Conservation (phyloP, 1,140 invertebrate genomes). For the Bombus superbus region DNA sequence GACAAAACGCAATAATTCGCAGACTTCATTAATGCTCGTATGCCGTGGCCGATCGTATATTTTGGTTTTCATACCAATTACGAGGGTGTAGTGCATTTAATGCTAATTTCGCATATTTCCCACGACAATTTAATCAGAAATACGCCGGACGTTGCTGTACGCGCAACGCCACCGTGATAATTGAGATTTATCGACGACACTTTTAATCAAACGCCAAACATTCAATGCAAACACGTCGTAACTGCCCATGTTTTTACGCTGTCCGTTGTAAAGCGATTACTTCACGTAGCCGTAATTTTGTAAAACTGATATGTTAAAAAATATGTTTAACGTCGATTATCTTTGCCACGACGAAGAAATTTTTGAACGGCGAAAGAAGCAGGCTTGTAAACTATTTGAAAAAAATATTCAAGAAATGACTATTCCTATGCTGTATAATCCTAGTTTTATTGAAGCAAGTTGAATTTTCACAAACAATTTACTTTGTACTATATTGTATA, state of each 20-base stretch:
- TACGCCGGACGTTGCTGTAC: not conserved
- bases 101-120: constrained; percentile 64
- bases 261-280: not conserved
- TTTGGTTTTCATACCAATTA: constrained; percentile 67
- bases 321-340: not conserved
- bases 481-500: too few species aligned
- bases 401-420: not conserved
- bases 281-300: not conserved
- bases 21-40: constrained; percentile 64
- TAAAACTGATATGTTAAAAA: not conserved
- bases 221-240: constrained; percentile 29
- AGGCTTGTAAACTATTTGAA: not conserved
- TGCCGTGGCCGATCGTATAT: constrained; percentile 50
- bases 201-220: constrained; percentile 50
- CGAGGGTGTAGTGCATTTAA: constrained; percentile 55
- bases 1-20: constrained; percentile 62
- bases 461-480: not conserved
- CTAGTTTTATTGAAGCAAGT: not conserved
- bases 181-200: constrained; percentile 60
- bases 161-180: constrained; percentile 23
- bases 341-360: not conserved
- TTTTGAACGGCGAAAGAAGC: not conserved
- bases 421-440: not conserved
- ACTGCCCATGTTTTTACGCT: not conserved
- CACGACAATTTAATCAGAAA: constrained; percentile 63